A percentile compares a stretch with the other conserved stretches of the same genome.
Conservation (phyloP, 2,888 invertebrate species). For the Morpho helenor region DNA sequence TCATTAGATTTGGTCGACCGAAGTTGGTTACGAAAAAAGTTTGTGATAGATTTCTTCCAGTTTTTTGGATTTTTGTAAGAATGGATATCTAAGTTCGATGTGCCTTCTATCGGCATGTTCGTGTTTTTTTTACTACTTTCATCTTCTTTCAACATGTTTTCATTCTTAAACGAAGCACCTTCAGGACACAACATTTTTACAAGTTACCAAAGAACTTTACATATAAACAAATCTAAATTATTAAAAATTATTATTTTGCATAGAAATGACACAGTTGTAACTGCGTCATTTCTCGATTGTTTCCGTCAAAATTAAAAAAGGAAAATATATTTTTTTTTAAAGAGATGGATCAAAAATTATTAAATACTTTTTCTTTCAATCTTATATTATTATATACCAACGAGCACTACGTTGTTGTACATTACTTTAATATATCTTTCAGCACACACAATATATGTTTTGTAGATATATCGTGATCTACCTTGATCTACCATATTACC, state of each 20-base stretch:
- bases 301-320: constrained; percentile 31
- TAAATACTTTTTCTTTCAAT: neutral
- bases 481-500: no score
- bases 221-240: constrained; percentile 50
- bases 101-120: constrained; percentile 48
- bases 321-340: constrained; percentile 23
- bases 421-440: no score
- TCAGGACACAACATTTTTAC: constrained; percentile 63
- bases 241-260: constrained; percentile 27
- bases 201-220: constrained; percentile 40
- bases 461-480: no score
- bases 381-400: no score
- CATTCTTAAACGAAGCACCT: constrained; percentile 49
- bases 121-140: constrained; percentile 45
- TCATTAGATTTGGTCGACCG: constrained; percentile 69
- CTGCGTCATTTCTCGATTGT: constrained; percentile 28
- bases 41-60: constrained; percentile 70
- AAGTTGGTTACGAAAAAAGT: constrained; percentile 65
- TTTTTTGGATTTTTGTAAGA: constrained; percentile 61
- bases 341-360: constrained; percentile 4
- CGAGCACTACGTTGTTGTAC: no score
- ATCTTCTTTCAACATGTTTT: constrained; percentile 43
- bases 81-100: constrained; percentile 49
- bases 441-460: no score
- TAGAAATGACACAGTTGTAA: constrained; percentile 13